Conservation (phyloP, 2,797 vertebrate species). For the Dendrocincla fuliginosa region DNA sequence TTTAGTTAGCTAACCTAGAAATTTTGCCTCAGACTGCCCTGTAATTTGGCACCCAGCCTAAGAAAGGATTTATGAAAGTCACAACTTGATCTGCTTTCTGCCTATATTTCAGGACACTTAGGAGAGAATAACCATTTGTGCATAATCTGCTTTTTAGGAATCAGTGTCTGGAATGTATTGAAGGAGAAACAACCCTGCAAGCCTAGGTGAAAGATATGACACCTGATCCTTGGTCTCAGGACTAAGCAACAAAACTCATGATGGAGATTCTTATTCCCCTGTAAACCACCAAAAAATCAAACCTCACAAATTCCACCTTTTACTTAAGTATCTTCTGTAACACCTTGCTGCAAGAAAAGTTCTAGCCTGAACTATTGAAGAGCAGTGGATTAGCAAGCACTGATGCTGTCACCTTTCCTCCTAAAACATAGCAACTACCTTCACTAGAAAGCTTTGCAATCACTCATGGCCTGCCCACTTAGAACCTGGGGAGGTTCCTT, state of each 20-base stretch:
- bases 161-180: neutral
- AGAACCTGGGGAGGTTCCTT: neutral
- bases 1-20: constrained; percentile 6
- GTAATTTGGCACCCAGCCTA: neutral
- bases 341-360: neutral
- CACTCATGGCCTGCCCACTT: neutral
- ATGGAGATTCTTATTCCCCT: neutral
- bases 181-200: neutral
- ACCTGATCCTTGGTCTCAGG: neutral
- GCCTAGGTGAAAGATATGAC: neutral
- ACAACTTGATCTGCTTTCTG: neutral
- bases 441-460: neutral
- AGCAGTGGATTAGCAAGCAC: neutral
- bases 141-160: neutral
- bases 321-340: neutral
- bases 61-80: neutral
- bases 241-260: neutral
- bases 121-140: neutral
- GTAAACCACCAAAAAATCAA: neutral
- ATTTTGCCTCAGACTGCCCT: neutral
- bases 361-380: neutral
- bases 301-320: neutral
- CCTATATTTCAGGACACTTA: neutral
- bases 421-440: neutral
- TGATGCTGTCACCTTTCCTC: neutral